Percentiles rank a stretch among this genome's conserved stretches.
These are phyloP conservation scores for Myotis findleyi DNA, from an alignment of 2,797 vertebrate species.

Conservation along the genomic window DNA sequence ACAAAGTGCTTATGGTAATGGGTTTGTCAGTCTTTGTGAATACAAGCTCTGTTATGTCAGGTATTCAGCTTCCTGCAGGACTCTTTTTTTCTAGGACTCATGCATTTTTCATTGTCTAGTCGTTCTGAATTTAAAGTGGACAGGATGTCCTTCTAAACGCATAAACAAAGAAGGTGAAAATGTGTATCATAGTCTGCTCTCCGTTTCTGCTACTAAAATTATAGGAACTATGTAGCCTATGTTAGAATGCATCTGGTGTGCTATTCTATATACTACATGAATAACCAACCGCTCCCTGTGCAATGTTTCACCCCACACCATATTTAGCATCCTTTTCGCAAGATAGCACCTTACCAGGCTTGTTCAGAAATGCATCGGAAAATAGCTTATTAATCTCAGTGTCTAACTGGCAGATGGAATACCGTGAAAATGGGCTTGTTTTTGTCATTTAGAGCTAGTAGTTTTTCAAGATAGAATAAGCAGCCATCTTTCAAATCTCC, in stretches of 20 bases:
- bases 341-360: slow-evolving; percentile 71
- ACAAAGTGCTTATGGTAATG: slow-evolving; percentile 41
- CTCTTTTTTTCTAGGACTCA: slow-evolving; percentile 69
- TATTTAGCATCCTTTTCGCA: slow-evolving; percentile 77
- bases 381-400: slow-evolving; percentile 76
- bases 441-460: slow-evolving; percentile 59
- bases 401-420: slow-evolving; percentile 70
- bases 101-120: slow-evolving; percentile 80
- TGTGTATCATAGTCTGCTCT: slow-evolving; percentile 67
- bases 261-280: slow-evolving; percentile 57
- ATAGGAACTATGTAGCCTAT: slow-evolving; percentile 60
- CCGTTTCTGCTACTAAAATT: slow-evolving; percentile 75
- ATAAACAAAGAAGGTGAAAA: slow-evolving; percentile 76
- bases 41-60: slow-evolving; percentile 51
- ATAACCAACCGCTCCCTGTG: slow-evolving; percentile 67
- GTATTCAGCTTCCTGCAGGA: slow-evolving; percentile 53
- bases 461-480: slow-evolving; percentile 43
- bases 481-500: slow-evolving; percentile 14
- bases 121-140: slow-evolving; percentile 75
- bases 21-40: slow-evolving; percentile 58
- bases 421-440: slow-evolving; percentile 44
- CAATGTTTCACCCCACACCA: slow-evolving; percentile 46
- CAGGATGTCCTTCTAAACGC: slow-evolving; percentile 73
- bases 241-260: slow-evolving; percentile 72
- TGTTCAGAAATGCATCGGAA: slow-evolving; percentile 70